phyloP scores from a whole-genome alignment of 2,888 invertebrate species.

The Cataglyphis altisquamis region DNA sequence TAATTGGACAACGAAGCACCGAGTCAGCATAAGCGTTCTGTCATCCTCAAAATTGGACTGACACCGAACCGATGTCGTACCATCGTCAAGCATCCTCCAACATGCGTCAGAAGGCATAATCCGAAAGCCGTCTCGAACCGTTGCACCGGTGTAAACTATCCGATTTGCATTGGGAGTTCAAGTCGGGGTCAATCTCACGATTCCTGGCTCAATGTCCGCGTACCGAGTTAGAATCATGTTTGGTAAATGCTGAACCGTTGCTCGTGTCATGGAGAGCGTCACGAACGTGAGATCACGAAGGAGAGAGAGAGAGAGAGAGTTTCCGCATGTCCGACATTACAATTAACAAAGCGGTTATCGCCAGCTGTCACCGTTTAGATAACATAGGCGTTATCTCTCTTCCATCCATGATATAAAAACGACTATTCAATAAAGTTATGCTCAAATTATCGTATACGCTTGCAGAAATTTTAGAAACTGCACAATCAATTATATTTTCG shows the following conservation, averaged over 20 bases:
- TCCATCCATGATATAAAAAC: background rate
- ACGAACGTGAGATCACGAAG: slow-evolving; percentile 38
- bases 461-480: background rate
- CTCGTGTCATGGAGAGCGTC: slow-evolving; percentile 1
- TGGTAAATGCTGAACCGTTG: slow-evolving; percentile 59
- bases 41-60: slow-evolving; percentile 51
- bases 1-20: slow-evolving; percentile 44
- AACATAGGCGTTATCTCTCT: background rate
- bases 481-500: background rate
- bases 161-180: slow-evolving; percentile 77
- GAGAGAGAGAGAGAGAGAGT: background rate
- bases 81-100: slow-evolving; percentile 69
- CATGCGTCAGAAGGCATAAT: slow-evolving; percentile 63
- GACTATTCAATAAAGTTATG: background rate
- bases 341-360: slow-evolving; percentile 43
- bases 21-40: slow-evolving; percentile 62
- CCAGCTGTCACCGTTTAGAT: slow-evolving; percentile 7
- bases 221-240: slow-evolving; percentile 58
- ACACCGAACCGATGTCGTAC: slow-evolving; percentile 57
- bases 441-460: background rate
- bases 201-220: slow-evolving; percentile 44
- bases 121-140: slow-evolving; percentile 54
- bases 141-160: slow-evolving; percentile 63
- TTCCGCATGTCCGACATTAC: slow-evolving; percentile 37
- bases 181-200: slow-evolving; percentile 71